Conservation (phyloP, 1,140 invertebrate genomes). For the Paralvinella palmiformis region DNA sequence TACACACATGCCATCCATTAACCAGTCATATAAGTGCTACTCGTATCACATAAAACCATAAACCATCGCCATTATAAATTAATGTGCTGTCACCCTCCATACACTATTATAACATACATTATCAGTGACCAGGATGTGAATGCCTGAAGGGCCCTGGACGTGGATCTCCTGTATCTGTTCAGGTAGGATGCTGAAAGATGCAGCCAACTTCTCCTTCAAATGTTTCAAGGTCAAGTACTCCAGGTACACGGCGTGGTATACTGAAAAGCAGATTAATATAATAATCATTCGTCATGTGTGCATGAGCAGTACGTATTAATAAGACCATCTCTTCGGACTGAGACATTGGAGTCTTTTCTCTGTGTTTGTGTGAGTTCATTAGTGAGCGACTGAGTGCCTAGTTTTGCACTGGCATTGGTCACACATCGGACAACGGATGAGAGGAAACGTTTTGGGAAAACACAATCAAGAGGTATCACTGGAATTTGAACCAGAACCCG, state of each 20-base stretch:
- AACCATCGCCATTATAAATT: too few relatives aligned
- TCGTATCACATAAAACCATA: too few relatives aligned
- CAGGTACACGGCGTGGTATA: constrained; percentile 77
- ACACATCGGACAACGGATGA: background rate
- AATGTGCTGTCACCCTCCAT: too few relatives aligned
- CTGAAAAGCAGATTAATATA: constrained; percentile 40
- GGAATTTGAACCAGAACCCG: too few relatives aligned
- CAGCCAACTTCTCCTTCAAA: constrained; percentile 62
- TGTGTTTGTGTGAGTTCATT: background rate
- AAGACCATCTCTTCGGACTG: background rate
- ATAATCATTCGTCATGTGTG: too few relatives aligned
- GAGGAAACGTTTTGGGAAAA: background rate
- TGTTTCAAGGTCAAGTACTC: constrained; percentile 61
- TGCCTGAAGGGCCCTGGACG: constrained; percentile 67
- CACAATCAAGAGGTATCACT: too few relatives aligned
- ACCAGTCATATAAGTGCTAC: too few relatives aligned
- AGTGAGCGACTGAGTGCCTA: background rate
- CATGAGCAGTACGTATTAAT: constrained; percentile 4
- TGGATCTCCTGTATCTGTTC: constrained; percentile 62
- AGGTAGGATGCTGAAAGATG: constrained; percentile 55
- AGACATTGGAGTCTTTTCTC: background rate
- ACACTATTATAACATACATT: too few relatives aligned
- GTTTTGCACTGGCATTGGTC: background rate
- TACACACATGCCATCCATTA: too few relatives aligned
- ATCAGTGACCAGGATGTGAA: constrained; percentile 69